Conservation (phyloP, 2,888 invertebrate genomes). For the Agrypnus murinus region DNA sequence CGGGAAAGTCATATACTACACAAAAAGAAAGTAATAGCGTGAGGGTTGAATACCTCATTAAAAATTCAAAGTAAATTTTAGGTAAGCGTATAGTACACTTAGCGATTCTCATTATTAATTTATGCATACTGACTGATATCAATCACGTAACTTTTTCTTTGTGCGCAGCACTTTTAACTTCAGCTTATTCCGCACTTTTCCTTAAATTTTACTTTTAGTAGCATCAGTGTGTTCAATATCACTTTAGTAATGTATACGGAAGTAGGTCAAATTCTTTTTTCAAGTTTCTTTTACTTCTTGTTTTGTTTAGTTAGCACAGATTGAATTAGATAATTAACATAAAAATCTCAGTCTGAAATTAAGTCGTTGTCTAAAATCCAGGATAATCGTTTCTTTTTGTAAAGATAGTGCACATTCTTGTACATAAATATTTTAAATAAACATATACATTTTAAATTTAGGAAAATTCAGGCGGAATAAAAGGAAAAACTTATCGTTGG, state of each 20-base stretch:
- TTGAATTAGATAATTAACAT: constrained; percentile 25
- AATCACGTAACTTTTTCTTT: constrained; percentile 26
- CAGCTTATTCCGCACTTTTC: not conserved
- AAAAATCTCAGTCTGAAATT: not conserved
- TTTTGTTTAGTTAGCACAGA: constrained; percentile 15
- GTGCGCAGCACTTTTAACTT: constrained; percentile 22
- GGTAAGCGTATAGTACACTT: constrained; percentile 25
- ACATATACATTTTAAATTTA: not conserved
- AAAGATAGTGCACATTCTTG: no score
- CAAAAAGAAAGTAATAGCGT: constrained; percentile 26
- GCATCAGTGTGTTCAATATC: constrained; percentile 2
- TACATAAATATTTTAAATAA: no score
- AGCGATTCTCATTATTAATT: constrained; percentile 28
- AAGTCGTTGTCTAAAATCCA: no score
- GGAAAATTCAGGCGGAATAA: not conserved
- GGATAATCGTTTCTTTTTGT: no score
- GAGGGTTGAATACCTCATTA: constrained; percentile 20
- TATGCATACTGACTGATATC: constrained; percentile 25
- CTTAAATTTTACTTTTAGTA: constrained; percentile 6
- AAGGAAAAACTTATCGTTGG: constrained; percentile 3
- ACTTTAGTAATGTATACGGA: constrained; percentile 6
- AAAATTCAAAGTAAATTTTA: constrained; percentile 23
- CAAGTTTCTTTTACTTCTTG: constrained; percentile 5
- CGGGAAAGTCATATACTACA: no score
- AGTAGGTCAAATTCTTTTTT: constrained; percentile 11